A percentile compares a stretch with the other conserved stretches of the same genome.
Conservation (phyloP, 2,113 vertebrate genomes). For the Circaetus gallicus region DNA sequence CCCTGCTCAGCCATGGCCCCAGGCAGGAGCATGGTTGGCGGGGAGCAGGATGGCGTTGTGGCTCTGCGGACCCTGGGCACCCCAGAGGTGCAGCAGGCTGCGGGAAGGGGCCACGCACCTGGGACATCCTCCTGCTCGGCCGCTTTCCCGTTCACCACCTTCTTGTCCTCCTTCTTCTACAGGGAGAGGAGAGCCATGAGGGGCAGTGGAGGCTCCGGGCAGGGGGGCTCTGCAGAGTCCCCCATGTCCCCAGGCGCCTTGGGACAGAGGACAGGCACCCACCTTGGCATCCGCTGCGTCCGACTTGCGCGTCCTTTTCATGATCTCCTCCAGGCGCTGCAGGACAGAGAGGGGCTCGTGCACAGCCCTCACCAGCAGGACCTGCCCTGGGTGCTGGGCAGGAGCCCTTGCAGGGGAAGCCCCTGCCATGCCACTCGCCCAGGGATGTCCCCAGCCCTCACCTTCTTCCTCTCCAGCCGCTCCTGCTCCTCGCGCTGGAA, state of each 20-base stretch:
- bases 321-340: slow-evolving; percentile 95
- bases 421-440: rapidly evolving
- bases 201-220: rapidly evolving
- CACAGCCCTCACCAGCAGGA: neutral
- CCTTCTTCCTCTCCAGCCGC: slow-evolving; percentile 93
- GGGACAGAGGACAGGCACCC: neutral
- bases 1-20: rapidly evolving
- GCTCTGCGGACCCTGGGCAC: rapidly evolving
- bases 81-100: neutral
- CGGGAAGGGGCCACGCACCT: slow-evolving; percentile 39
- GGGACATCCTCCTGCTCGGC: slow-evolving; percentile 54
- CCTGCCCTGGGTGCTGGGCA: neutral
- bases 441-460: slow-evolving; percentile 1
- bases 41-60: neutral
- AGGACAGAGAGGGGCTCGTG: neutral
- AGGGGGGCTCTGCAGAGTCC: neutral
- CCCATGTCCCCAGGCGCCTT: neutral
- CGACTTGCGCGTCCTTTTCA: slow-evolving; percentile 95
- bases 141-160: slow-evolving; percentile 76
- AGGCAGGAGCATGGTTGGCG: slow-evolving; percentile 2
- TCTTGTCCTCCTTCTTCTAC: slow-evolving; percentile 81
- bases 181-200: neutral
- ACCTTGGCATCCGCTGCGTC: slow-evolving; percentile 85
- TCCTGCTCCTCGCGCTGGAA: slow-evolving; percentile 98
- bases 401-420: neutral